phyloP scores from a whole-genome alignment of 2,113 vertebrate species.

The Papio anubis region DNA sequence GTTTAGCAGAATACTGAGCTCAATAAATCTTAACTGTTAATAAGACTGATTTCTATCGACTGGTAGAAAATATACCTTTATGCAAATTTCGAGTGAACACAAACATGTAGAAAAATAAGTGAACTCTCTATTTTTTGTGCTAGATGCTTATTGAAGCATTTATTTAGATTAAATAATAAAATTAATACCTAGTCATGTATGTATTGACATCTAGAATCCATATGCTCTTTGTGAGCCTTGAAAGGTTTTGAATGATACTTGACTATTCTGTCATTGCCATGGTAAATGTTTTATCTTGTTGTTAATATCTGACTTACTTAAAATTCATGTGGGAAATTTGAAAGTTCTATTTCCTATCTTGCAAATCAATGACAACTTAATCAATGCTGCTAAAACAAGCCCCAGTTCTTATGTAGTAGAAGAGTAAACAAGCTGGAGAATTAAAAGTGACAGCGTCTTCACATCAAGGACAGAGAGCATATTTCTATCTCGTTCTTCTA shows the following conservation, averaged over 20 bases:
- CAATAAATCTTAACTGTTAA: background rate
- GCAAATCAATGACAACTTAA: constrained; percentile 88
- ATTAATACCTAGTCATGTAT: constrained; percentile 38
- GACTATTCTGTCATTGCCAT: constrained; percentile 73
- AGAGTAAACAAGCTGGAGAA: constrained; percentile 85
- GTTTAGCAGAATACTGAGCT: background rate
- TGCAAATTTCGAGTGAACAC: background rate
- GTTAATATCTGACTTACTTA: constrained; percentile 85
- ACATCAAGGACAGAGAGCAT: constrained; percentile 78
- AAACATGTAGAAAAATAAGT: background rate
- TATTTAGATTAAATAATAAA: constrained; percentile 51
- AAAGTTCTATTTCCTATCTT: constrained; percentile 85
- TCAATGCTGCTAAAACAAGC: constrained; percentile 85
- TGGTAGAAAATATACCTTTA: background rate
- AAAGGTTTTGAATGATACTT: constrained; percentile 76
- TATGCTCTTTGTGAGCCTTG: constrained; percentile 72
- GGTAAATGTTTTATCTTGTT: constrained; percentile 83
- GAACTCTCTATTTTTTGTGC: background rate
- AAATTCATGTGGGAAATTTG: constrained; percentile 86
- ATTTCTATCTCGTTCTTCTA: constrained; percentile 64
- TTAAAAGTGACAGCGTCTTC: constrained; percentile 86
- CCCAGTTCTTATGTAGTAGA: constrained; percentile 81
- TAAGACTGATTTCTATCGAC: background rate
- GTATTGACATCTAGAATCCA: constrained; percentile 60
- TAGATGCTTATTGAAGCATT: background rate